Conservation (phyloP, 2,888 invertebrate genomes). For the Phanerotoma sp. region DNA sequence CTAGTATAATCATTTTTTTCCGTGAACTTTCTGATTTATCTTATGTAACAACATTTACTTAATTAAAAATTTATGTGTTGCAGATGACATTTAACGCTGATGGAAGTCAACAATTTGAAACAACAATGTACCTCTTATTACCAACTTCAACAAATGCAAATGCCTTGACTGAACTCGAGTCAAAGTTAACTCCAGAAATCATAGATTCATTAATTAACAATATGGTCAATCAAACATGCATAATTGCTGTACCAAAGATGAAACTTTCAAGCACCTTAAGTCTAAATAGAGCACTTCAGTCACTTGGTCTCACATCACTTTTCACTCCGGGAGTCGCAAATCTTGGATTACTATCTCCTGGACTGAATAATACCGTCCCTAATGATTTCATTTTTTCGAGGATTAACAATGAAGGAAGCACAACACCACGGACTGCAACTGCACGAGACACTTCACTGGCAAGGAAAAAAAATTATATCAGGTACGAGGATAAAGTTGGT, state of each 20-base stretch:
- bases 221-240: conserved; percentile 58
- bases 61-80: too few relatives aligned
- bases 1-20: too few relatives aligned
- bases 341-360: conserved; percentile 66
- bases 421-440: neutral
- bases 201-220: conserved; percentile 60
- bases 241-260: conserved; percentile 72
- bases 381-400: conserved; percentile 36
- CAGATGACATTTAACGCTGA: too few relatives aligned
- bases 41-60: too few relatives aligned
- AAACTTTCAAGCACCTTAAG: conserved; percentile 64
- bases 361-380: conserved; percentile 41
- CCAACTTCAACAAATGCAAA: conserved; percentile 61
- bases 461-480: conserved; percentile 36
- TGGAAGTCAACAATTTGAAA: conserved; percentile 35
- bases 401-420: conserved; percentile 20
- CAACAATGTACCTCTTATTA: conserved; percentile 67
- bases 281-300: conserved; percentile 61
- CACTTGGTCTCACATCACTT: conserved; percentile 65
- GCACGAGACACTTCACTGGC: neutral
- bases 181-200: conserved; percentile 57
- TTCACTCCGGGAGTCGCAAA: conserved; percentile 67
- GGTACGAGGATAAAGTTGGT: conserved; percentile 40
- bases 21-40: too few relatives aligned
- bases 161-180: conserved; percentile 60